Evolutionary conservation across 2,113 vertebrate genomes (phyloP).

Genomic region (Thermophis baileyi): DNA sequence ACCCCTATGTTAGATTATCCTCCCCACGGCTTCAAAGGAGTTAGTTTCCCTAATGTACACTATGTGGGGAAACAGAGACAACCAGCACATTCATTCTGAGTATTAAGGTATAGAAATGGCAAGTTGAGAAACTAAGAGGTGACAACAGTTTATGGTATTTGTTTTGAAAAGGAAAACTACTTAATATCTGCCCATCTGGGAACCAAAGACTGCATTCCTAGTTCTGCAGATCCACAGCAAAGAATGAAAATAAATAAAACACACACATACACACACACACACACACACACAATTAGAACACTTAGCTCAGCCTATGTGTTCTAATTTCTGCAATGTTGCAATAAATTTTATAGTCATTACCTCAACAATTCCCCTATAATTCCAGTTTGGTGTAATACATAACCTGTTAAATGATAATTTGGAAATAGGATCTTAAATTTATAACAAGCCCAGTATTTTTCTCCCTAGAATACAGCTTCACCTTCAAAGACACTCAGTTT

Average conservation of each 20-base stretch:
- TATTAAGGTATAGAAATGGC: no score
- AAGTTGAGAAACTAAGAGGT: neutral
- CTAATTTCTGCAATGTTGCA: neutral
- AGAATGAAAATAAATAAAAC: no score
- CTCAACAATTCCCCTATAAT: neutral
- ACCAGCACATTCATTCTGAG: neutral
- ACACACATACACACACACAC: no score
- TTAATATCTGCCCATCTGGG: neutral
- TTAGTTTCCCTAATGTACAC: neutral
- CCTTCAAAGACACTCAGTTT: accelerated
- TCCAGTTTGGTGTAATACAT: neutral
- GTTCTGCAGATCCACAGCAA: neutral
- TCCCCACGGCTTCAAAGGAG: neutral
- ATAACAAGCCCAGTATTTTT: neutral
- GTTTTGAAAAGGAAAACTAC: neutral
- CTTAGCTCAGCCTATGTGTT: neutral
- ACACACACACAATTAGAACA: no score
- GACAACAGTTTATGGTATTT: neutral
- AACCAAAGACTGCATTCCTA: neutral
- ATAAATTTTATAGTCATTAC: neutral
- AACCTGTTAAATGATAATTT: neutral
- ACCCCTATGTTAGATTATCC: neutral
- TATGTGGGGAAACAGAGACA: neutral
- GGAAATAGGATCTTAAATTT: neutral
- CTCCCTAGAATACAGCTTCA: neutral